phyloP scores from a whole-genome alignment of 2,888 invertebrate species.

The Trachelus troglodyta region DNA sequence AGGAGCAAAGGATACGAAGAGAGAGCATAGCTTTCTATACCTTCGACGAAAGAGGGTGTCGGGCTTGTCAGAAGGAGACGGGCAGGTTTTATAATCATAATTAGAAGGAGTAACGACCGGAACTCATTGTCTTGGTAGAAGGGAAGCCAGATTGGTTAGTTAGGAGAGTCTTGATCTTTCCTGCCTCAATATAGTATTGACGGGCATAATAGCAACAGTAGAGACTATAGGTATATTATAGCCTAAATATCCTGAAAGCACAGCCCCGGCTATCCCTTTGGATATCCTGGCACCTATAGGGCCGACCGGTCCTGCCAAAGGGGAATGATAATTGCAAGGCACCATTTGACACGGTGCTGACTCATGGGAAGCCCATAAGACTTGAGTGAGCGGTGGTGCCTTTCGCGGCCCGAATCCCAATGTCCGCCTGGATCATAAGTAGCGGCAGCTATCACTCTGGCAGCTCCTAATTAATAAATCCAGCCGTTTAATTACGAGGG shows the following conservation, averaged over 20 bases:
- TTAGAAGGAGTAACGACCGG: slow-evolving; percentile 37
- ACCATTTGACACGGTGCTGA: slow-evolving; percentile 16
- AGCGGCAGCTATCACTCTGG: not conserved
- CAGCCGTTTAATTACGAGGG: slow-evolving; percentile 7
- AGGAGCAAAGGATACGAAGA: slow-evolving; percentile 9
- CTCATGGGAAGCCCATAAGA: slow-evolving; percentile 5
- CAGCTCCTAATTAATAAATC: slow-evolving; percentile 12
- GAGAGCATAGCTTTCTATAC: slow-evolving; percentile 13
- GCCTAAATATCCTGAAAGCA: not conserved
- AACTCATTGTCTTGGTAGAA: slow-evolving; percentile 20
- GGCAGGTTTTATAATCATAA: slow-evolving; percentile 23
- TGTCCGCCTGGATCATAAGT: slow-evolving; percentile 1
- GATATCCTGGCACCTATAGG: not conserved
- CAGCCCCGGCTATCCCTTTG: not conserved
- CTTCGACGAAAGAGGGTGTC: not conserved
- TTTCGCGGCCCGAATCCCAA: slow-evolving; percentile 1
- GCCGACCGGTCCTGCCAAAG: not conserved
- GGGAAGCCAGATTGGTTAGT: slow-evolving; percentile 9
- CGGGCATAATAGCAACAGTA: not conserved
- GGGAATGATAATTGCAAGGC: slow-evolving; percentile 8
- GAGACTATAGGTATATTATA: not conserved
- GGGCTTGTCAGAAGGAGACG: not conserved
- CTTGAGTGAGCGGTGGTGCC: not conserved
- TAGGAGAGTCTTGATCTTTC: not conserved
- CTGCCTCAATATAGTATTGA: not conserved